Evolutionary conservation across 2,113 vertebrate genomes (phyloP).

Genomic region (Ceuthmochares aereus): DNA sequence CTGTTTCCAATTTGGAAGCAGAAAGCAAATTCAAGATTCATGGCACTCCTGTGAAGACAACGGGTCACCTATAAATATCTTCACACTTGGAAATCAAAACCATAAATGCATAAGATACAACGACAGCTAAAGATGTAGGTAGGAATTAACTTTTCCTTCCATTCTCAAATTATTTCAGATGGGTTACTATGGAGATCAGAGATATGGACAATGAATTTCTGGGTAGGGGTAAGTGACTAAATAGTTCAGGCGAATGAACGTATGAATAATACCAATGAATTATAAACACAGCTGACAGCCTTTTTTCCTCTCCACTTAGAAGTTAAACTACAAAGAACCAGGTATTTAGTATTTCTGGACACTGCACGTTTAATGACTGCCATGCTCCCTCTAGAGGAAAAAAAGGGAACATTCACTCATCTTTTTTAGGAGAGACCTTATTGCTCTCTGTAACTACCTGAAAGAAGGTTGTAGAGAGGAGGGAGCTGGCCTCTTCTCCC

Average conservation of each 20-base stretch:
- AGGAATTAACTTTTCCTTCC: background rate
- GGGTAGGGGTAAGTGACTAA: background rate
- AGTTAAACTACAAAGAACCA: background rate
- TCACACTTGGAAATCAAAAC: background rate
- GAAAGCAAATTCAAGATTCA: background rate
- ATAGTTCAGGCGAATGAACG: background rate
- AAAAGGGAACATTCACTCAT: background rate
- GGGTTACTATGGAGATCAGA: background rate
- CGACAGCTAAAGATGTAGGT: background rate
- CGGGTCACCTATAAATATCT: background rate
- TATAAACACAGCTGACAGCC: background rate
- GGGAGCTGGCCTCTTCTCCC: too few relatives aligned
- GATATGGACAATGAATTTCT: background rate
- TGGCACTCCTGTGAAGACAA: background rate
- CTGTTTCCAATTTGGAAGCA: background rate
- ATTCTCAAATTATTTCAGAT: background rate
- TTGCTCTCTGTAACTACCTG: too few relatives aligned
- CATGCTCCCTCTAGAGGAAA: conserved; percentile 53
- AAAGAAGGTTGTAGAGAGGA: too few relatives aligned
- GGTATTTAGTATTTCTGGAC: background rate
- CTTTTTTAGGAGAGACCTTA: background rate
- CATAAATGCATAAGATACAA: background rate
- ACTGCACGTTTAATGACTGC: background rate
- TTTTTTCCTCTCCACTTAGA: background rate
- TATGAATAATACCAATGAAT: background rate